phyloP scores from a whole-genome alignment of 2,888 invertebrate genomes.

The Caenorhabditis uteleia region DNA sequence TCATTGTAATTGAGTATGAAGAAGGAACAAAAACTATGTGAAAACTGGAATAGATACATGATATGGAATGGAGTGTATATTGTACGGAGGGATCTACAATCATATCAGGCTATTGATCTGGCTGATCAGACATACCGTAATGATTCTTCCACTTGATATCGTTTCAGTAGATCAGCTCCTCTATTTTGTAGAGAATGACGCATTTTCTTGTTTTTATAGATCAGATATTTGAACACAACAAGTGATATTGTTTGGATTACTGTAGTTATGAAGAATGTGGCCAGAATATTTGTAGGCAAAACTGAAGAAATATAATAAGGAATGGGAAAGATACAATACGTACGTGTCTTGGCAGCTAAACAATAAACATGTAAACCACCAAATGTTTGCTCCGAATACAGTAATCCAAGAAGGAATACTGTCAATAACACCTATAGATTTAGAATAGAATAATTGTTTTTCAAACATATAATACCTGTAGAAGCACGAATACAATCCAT shows the following conservation, averaged over 20 bases:
- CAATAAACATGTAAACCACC: not conserved
- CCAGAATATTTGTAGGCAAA: not conserved
- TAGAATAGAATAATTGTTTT: no score
- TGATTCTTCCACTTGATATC: not conserved
- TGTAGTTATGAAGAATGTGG: not conserved
- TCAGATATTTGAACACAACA: not conserved
- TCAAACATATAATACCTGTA: not conserved
- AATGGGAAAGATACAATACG: not conserved
- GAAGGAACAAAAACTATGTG: conserved; percentile 11
- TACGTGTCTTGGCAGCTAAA: not conserved
- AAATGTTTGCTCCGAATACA: not conserved
- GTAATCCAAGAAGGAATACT: not conserved
- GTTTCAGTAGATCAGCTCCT: not conserved
- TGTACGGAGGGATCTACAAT: no score
- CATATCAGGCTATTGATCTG: no score
- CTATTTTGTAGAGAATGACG: not conserved
- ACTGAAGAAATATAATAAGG: not conserved
- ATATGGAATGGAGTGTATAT: no score
- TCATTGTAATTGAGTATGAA: conserved; percentile 8
- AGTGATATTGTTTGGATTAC: not conserved
- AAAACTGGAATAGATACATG: conserved; percentile 11
- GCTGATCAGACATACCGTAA: not conserved
- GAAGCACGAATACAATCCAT: not conserved
- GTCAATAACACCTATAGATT: no score
- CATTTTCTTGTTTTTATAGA: not conserved